Percentiles rank a stretch among this genome's conserved stretches.
Evolutionary conservation across 2,888 invertebrate species (phyloP).

Genomic region (Entomobrya multifasciata): DNA sequence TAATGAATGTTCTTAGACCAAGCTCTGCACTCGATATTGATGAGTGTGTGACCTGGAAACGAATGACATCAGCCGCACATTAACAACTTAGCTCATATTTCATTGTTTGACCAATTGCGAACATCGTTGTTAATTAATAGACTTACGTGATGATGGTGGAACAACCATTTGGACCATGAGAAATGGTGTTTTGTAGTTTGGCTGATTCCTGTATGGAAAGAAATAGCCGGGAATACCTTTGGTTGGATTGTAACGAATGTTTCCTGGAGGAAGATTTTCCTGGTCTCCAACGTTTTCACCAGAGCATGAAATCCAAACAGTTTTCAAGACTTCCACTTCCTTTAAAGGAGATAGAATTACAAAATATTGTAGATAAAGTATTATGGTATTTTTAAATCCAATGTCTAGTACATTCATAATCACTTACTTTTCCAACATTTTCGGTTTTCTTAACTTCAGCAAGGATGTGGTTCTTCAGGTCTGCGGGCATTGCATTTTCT

Average conservation of each 20-base stretch:
- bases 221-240: conserved; percentile 92
- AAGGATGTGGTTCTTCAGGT: conserved; percentile 50
- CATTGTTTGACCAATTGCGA: conserved; percentile 21
- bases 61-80: conserved; percentile 31
- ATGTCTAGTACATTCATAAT: too few species aligned
- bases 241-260: conserved; percentile 90
- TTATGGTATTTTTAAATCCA: too few species aligned
- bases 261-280: conserved; percentile 91
- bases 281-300: conserved; percentile 96
- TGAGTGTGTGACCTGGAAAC: conserved; percentile 89
- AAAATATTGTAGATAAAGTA: too few species aligned
- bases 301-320: conserved; percentile 95
- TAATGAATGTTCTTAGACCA: conserved; percentile 95
- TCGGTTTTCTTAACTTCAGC: not conserved
- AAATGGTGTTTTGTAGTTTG: conserved; percentile 93
- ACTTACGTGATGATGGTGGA: conserved; percentile 87
- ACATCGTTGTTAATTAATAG: not conserved
- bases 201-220: conserved; percentile 92
- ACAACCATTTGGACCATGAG: conserved; percentile 93
- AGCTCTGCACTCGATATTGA: conserved; percentile 96
- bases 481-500: conserved; percentile 57
- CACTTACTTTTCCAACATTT: not conserved
- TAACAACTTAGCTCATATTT: not conserved
- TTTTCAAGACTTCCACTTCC: conserved; percentile 81
- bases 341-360: not conserved